Percentiles rank a stretch among this genome's conserved stretches.
phyloP scores from a whole-genome alignment of 2,113 vertebrate genomes.

The Phalacrocorax carbo region DNA sequence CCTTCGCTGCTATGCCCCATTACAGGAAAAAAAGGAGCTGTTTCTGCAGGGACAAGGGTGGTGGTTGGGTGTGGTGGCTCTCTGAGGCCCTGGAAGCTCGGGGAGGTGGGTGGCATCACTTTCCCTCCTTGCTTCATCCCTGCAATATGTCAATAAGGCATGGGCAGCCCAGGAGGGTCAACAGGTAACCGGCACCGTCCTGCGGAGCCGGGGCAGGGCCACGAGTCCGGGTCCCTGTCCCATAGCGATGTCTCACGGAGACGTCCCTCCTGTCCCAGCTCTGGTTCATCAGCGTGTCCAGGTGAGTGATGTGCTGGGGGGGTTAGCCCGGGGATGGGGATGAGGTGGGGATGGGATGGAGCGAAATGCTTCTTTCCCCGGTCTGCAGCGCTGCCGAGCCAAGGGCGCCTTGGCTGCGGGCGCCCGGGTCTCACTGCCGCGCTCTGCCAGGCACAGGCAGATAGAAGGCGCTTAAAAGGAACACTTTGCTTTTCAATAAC shows the following conservation, averaged over 20 bases:
- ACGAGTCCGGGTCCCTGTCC: neutral
- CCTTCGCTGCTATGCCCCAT: neutral
- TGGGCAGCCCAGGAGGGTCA: neutral
- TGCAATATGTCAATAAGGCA: neutral
- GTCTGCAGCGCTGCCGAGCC: neutral
- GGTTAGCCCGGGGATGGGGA: rapidly evolving
- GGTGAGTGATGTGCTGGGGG: neutral
- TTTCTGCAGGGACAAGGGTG: neutral
- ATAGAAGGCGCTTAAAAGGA: neutral
- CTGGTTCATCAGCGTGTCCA: rapidly evolving
- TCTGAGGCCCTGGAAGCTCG: rapidly evolving
- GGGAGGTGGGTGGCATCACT: neutral
- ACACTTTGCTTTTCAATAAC: neutral
- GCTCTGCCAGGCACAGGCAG: neutral
- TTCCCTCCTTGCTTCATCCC: neutral
- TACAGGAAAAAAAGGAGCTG: neutral
- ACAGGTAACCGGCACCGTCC: rapidly evolving
- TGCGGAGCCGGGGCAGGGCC: neutral
- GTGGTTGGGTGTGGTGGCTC: neutral
- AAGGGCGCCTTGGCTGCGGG: neutral
- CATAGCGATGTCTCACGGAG: neutral
- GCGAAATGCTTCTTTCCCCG: neutral
- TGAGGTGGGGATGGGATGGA: rapidly evolving
- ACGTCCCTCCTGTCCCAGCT: neutral
- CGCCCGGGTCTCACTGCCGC: rapidly evolving